A percentile compares a stretch with the other conserved stretches of the same genome.
Evolutionary conservation across 53 echinoderm and acorn worm species (phyloP).

Genomic region (Holothuria scabra): DNA sequence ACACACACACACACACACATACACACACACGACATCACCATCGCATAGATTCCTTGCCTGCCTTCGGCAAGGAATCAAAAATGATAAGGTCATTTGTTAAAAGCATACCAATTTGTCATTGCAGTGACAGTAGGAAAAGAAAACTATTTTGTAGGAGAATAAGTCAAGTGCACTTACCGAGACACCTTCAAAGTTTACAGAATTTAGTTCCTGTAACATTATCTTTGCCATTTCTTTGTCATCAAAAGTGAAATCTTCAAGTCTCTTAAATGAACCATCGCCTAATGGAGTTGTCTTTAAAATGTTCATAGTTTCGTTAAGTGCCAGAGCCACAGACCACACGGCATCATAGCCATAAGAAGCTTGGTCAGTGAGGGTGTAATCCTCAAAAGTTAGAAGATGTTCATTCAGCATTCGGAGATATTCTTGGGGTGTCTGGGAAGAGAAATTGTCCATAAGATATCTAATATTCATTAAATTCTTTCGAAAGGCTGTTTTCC

Average conservation of each 20-base stretch:
- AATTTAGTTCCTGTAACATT: conserved; percentile 56
- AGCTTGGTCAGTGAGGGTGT: background rate
- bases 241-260: conserved; percentile 67
- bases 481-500: too few relatives aligned
- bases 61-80: too few relatives aligned
- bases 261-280: conserved; percentile 30
- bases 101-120: too few relatives aligned
- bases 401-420: conserved; percentile 16
- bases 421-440: conserved; percentile 15
- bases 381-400: conserved; percentile 5
- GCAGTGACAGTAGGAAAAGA: too few relatives aligned
- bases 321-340: conserved; percentile 62
- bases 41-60: too few relatives aligned
- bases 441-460: too few relatives aligned
- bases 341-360: conserved; percentile 60
- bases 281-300: conserved; percentile 33
- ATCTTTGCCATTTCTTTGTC: conserved; percentile 61
- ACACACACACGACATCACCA: too few relatives aligned
- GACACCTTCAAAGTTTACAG: conserved; percentile 48
- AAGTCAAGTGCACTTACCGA: conserved; percentile 32
- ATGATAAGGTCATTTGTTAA: too few relatives aligned
- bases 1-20: too few relatives aligned
- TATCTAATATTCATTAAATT: too few relatives aligned
- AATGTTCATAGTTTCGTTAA: conserved; percentile 50
- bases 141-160: background rate